Evolutionary conservation across 2,797 vertebrate species (phyloP), one percentile per base, ranked within the genome.

Genomic region (Sebastes oblongus): DNA sequence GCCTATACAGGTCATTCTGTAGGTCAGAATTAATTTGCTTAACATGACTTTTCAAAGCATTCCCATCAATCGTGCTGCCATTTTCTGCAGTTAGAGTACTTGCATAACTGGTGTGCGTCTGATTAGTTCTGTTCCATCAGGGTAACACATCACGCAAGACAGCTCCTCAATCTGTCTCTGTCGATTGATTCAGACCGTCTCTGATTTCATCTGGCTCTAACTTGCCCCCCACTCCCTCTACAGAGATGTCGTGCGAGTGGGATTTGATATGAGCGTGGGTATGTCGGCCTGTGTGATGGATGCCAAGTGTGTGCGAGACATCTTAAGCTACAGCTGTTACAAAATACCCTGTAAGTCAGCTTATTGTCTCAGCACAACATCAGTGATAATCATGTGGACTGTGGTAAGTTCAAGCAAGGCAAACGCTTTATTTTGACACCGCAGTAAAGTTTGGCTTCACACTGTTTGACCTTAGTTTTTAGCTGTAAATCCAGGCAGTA

Each of bases 261-360:
- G 81, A 75, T 84, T 72, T 46, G n/a, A 73, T 39, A 58, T 16
- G 42, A 80, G 61, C 3, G 25, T 3, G 22, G 13, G 36, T 24
- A 10, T 66, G 66, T 46, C n/a, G 16, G 22, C 12, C 50, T 62
- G 72, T 27, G 52, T 36, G 66, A 70, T 54, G 5, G 60, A 77
- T 74, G 39, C 55, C 42, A 64, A 76, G 58, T 65, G 67, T 77
- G 78, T 77, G 77, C n/a, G 0, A 68, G 80, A 75, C 6, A 1
- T 81, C 56, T 85, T 84, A 80, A 84, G 76, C 71, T 62, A n/a
- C 78, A 81, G 80, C 66, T 81, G 78, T 77, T 80, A 64, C 67
- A 65, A 4, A 18, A 77, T 76, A 22, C 46, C 18, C 42, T 54
- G 11, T 24, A 64, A 77, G 46, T 72, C 66, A 62, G 71, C 69